phyloP scores from a whole-genome alignment of 2,888 invertebrate genomes.

The Acleris emargana region DNA sequence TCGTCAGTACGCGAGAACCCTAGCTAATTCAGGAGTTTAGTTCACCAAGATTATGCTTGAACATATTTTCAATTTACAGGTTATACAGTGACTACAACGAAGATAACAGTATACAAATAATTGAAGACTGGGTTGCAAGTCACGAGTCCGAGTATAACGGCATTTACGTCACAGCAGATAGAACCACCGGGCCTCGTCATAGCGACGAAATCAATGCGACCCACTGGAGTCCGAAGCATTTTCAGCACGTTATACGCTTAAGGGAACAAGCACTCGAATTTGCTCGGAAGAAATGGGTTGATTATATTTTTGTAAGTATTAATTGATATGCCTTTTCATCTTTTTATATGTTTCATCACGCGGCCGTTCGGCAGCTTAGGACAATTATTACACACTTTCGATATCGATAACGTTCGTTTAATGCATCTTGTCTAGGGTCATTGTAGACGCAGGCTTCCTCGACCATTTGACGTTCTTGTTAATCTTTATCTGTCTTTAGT shows the following conservation, averaged over 20 bases:
- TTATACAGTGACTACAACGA: constrained; percentile 93
- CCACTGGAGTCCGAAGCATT: constrained; percentile 91
- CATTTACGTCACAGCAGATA: constrained; percentile 84
- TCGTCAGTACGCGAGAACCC: no score
- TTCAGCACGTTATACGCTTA: constrained; percentile 90
- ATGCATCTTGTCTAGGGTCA: no score
- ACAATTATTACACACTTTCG: no score
- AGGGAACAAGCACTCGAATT: constrained; percentile 89
- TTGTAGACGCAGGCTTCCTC: no score
- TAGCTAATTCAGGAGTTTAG: not conserved
- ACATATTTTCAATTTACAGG: constrained; percentile 78
- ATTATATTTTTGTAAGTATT: constrained; percentile 91
- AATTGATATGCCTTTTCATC: no score
- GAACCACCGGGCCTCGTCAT: constrained; percentile 58
- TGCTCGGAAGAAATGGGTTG: constrained; percentile 92
- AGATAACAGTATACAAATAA: constrained; percentile 89
- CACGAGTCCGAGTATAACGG: constrained; percentile 88
- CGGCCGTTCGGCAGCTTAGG: no score
- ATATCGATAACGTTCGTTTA: no score
- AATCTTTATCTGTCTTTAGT: no score
- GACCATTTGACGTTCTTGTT: no score
- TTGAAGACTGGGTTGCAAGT: constrained; percentile 88
- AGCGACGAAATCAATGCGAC: constrained; percentile 85
- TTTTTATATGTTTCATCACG: no score
- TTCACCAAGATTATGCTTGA: not conserved